A percentile compares a stretch with the other conserved stretches of the same genome.
Evolutionary conservation across 2,113 vertebrate species (phyloP).

Genomic region (Muntiacus muntjak): DNA sequence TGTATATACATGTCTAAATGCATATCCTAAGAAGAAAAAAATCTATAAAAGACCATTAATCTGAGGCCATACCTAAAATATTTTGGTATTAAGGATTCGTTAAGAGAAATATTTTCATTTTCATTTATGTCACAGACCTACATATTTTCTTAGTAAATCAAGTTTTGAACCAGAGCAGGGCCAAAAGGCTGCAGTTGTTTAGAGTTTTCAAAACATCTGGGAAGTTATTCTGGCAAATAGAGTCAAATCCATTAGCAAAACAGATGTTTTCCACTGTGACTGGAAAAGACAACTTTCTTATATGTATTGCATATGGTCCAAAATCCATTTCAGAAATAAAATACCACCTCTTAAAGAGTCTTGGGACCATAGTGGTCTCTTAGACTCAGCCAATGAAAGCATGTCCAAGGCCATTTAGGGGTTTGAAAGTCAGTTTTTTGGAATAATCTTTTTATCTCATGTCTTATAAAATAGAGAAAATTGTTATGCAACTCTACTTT

Average conservation of each 20-base stretch:
- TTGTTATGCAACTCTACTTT: background rate
- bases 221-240: conserved; percentile 49
- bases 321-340: conserved; percentile 34
- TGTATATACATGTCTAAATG: background rate
- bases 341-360: background rate
- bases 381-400: background rate
- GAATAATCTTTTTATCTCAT: conserved; percentile 39
- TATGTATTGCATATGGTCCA: background rate
- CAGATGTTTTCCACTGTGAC: conserved; percentile 66
- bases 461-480: conserved; percentile 10
- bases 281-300: conserved; percentile 39
- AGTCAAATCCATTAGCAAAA: conserved; percentile 54
- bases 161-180: background rate
- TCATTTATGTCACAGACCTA: conserved; percentile 15
- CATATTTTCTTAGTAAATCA: conserved; percentile 23
- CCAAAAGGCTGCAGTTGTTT: conserved; percentile 48
- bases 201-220: conserved; percentile 65
- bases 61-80: conserved; percentile 27
- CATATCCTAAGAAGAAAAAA: background rate
- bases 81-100: conserved; percentile 12
- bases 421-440: background rate
- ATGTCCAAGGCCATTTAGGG: background rate
- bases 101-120: conserved; percentile 50
- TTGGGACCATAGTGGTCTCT: background rate
- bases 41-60: background rate